Evolutionary conservation across 1,140 invertebrate species (phyloP).

Genomic region (Solen grandis): DNA sequence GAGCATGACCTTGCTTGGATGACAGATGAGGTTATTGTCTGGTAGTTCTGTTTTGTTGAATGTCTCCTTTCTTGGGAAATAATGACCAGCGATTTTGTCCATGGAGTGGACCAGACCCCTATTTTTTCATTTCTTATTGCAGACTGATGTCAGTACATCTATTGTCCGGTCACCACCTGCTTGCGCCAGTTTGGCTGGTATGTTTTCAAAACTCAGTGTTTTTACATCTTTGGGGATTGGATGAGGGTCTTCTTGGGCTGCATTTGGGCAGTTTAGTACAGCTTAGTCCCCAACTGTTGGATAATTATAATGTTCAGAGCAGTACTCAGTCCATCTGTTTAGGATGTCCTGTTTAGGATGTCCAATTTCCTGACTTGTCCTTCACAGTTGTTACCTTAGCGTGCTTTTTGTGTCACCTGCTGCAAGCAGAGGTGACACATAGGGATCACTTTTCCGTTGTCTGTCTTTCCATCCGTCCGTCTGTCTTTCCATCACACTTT

Average conservation of each 20-base stretch:
- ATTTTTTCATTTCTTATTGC: neutral
- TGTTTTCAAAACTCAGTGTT: neutral
- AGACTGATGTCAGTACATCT: conserved; percentile 10
- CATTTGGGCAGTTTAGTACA: neutral
- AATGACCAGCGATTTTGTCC: neutral
- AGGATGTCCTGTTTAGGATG: too few relatives aligned
- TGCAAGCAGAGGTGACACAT: too few relatives aligned
- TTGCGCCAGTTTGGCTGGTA: neutral
- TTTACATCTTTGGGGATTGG: neutral
- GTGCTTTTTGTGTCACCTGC: too few relatives aligned
- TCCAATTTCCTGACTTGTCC: too few relatives aligned
- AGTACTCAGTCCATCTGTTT: too few relatives aligned
- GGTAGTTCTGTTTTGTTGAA: neutral
- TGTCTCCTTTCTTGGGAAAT: neutral
- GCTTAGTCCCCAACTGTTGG: neutral
- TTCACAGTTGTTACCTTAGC: too few relatives aligned
- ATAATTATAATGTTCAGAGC: too few relatives aligned
- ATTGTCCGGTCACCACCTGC: too few relatives aligned
- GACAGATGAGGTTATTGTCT: neutral
- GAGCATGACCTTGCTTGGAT: neutral
- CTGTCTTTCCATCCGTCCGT: too few relatives aligned
- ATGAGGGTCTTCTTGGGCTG: neutral
- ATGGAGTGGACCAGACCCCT: neutral
- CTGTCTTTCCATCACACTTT: too few relatives aligned
- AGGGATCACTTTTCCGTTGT: too few relatives aligned